Percentiles rank a stretch among this genome's conserved stretches.
These are phyloP conservation scores for Digitonthophagus gazella DNA, from an alignment of 2,888 invertebrate genomes.

Conservation along the genomic window DNA sequence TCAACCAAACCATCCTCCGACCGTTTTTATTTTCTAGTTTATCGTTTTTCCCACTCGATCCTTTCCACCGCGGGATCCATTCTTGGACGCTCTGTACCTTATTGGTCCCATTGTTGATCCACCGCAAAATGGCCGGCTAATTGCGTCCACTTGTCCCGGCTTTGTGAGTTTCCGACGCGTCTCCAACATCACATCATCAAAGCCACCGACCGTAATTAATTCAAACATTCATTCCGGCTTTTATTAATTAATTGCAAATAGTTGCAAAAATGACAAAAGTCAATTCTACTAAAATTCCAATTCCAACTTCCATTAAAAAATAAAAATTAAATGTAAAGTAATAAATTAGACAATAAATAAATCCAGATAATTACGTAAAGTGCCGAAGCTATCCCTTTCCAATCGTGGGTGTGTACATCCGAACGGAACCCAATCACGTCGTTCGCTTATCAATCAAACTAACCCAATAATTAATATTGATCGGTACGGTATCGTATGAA, in stretches of 20 bases:
- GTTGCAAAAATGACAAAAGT: neutral
- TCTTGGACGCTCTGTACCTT: constrained; percentile 26
- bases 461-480: constrained; percentile 47
- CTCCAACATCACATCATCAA: neutral
- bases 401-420: constrained; percentile 5
- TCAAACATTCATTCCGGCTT: too few species aligned
- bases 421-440: constrained; percentile 31
- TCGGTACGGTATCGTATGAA: constrained; percentile 26
- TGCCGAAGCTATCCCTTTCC: neutral
- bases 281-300: too few species aligned
- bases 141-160: constrained; percentile 23
- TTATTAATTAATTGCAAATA: neutral
- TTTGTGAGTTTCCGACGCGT: constrained; percentile 8
- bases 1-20: neutral
- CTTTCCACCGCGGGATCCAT: constrained; percentile 24
- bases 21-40: constrained; percentile 26
- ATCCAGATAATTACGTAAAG: neutral
- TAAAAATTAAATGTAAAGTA: too few species aligned
- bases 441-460: constrained; percentile 39
- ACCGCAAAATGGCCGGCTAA: constrained; percentile 33
- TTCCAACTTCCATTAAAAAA: too few species aligned
- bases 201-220: neutral
- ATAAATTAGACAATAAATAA: too few species aligned
- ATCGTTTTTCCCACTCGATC: constrained; percentile 22
- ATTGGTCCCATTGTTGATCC: constrained; percentile 34